phyloP scores from a whole-genome alignment of 2,797 vertebrate genomes.

The Eremophila alpestris region DNA sequence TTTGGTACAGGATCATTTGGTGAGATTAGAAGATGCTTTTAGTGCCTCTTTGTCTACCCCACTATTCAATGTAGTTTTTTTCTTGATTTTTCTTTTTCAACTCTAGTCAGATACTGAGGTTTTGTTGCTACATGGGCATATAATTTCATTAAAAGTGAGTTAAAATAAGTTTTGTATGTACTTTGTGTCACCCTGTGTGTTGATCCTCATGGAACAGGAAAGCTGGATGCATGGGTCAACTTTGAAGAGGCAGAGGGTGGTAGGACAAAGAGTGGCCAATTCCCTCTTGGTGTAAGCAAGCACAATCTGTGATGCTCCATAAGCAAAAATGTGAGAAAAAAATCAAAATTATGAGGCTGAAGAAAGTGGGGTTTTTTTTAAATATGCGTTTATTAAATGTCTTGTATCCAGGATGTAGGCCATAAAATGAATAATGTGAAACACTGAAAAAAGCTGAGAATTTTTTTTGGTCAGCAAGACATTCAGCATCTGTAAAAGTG shows the following conservation, averaged over 20 bases:
- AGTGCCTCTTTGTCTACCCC: neutral
- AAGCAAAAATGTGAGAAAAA: neutral
- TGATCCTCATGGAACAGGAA: neutral
- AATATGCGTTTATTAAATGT: neutral
- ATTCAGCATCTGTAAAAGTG: neutral
- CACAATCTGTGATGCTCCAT: neutral
- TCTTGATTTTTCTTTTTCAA: neutral
- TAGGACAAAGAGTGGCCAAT: neutral
- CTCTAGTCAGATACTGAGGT: neutral
- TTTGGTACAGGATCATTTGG: neutral
- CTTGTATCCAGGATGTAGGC: neutral
- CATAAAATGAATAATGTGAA: neutral
- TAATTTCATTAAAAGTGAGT: neutral
- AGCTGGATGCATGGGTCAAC: neutral
- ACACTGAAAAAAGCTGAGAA: neutral
- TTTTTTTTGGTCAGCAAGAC: neutral
- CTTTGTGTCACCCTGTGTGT: neutral
- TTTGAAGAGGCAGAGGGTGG: neutral
- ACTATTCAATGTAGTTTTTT: neutral
- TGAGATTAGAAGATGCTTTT: neutral
- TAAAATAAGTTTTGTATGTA: neutral
- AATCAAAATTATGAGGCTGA: neutral
- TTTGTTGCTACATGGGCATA: neutral
- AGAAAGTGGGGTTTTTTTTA: neutral
- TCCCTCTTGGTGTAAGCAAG: neutral